Conservation (phyloP, 2,888 invertebrate genomes). For the Cheilosia impressa region DNA sequence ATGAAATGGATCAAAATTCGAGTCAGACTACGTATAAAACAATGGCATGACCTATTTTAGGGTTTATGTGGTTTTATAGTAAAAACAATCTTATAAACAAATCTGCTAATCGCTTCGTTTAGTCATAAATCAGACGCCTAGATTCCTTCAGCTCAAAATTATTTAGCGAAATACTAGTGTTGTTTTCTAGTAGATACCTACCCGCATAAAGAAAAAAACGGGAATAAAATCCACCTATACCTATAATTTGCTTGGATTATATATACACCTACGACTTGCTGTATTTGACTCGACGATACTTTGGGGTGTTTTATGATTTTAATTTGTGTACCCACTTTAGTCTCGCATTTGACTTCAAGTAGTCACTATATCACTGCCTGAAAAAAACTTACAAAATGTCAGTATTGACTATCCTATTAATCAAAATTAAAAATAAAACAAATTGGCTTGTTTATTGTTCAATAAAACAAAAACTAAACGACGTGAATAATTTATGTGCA, state of each 20-base stretch:
- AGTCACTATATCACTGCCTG: not conserved
- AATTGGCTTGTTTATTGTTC: no score
- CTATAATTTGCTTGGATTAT: not conserved
- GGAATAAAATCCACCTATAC: not conserved
- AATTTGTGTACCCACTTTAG: constrained; percentile 72
- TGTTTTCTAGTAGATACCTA: not conserved
- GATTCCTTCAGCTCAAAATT: not conserved
- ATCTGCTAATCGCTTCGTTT: no score
- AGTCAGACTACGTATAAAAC: no score
- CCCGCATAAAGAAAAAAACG: not conserved
- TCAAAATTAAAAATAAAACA: no score
- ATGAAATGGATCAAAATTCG: no score
- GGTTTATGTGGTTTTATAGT: no score
- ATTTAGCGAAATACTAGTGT: not conserved
- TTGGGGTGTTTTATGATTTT: constrained; percentile 51
- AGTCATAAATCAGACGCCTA: no score
- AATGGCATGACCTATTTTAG: no score
- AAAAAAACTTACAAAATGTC: not conserved
- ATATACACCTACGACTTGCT: not conserved
- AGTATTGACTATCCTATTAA: no score
- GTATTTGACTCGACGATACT: constrained; percentile 44
- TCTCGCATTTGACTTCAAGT: constrained; percentile 61
- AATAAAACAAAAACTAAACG: no score
- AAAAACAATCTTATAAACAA: no score
- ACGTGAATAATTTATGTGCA: no score